These are phyloP conservation scores for Florisuga fusca DNA, from an alignment of 2,797 vertebrate genomes.

Conservation along the genomic window DNA sequence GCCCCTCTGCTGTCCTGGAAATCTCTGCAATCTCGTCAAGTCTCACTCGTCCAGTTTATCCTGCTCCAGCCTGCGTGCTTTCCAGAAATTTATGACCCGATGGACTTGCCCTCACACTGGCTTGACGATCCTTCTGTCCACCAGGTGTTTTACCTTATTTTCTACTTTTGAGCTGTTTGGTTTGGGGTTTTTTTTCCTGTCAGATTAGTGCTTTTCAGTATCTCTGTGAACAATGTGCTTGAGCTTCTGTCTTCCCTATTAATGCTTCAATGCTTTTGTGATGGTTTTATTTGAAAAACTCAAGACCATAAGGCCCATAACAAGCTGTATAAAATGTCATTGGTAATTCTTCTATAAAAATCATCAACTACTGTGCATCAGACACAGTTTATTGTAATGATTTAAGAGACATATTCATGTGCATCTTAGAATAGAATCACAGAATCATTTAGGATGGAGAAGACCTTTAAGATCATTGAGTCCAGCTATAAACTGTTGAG, in stretches of 20 bases:
- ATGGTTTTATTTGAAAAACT: not conserved
- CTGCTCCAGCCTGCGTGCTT: rapidly evolving
- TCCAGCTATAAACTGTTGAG: not conserved
- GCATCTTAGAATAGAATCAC: too few species aligned
- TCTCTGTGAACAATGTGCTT: not conserved
- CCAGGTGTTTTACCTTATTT: not conserved
- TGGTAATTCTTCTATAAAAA: not conserved
- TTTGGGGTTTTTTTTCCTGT: not conserved
- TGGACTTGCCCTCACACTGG: not conserved
- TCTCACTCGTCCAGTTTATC: rapidly evolving
- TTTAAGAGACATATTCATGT: rapidly evolving
- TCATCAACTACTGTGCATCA: not conserved
- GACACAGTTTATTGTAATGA: not conserved
- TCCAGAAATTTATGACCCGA: rapidly evolving
- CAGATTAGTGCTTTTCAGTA: not conserved
- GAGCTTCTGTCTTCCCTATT: not conserved
- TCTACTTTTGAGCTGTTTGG: not conserved
- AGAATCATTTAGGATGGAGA: too few species aligned
- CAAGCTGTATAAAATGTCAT: not conserved
- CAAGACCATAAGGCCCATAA: not conserved
- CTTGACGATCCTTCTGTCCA: too few species aligned
- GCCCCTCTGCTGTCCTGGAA: too few species aligned
- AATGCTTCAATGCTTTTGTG: not conserved
- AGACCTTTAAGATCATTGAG: too few species aligned
- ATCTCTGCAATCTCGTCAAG: rapidly evolving